Evolutionary conservation across 2,113 vertebrate species (phyloP), one percentile per base, ranked within the genome.

Genomic region (Engystomops pustulosus): DNA sequence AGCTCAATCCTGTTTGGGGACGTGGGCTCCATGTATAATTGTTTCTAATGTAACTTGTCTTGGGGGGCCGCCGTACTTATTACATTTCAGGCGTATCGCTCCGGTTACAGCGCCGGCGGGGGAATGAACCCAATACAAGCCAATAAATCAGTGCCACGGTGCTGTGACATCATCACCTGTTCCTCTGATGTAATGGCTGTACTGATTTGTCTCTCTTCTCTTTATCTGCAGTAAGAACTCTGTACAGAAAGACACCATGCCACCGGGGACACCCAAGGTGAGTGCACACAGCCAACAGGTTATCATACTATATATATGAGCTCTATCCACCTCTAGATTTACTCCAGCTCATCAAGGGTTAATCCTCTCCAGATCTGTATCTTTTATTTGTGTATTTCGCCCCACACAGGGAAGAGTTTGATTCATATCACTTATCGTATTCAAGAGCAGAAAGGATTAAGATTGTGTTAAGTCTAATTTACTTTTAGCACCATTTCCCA

Each of bases 211-310:
- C 27, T 32, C n/a, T 85, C 1, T 93, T 84, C 92, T 92, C 86
- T 95, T 88, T 93, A 86, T 92, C 90, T 90, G 80, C 89, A 98
- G 97, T 93, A 99, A 99, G 93, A 98, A 95, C 90, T 91, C 93
- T 70, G 93, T 95, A 87, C 92, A 96, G 92, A 99, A 99, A 93
- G 97, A 99, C 89, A 90, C 88, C 85, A 94, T 95, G 89, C 92
- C 95, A 86, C 96, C 96, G 3, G 96, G 97, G 87, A 98, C 98
- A 71, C 97, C 97, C 68, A 99, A 99, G 97, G 98, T 99, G 95
- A 96, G 96, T 89, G n/a, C n/a, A n/a, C n/a, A n/a, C n/a, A n/a
- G n/a, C n/a, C n/a, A n/a, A n/a, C n/a, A n/a, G n/a, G n/a, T n/a
- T n/a, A n/a, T n/a, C n/a, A n/a, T n/a, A n/a, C n/a, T n/a, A n/a